Evolutionary conservation across 2,888 invertebrate species (phyloP), one percentile per base, ranked within the genome.

Genomic region (Cenopis cana): DNA sequence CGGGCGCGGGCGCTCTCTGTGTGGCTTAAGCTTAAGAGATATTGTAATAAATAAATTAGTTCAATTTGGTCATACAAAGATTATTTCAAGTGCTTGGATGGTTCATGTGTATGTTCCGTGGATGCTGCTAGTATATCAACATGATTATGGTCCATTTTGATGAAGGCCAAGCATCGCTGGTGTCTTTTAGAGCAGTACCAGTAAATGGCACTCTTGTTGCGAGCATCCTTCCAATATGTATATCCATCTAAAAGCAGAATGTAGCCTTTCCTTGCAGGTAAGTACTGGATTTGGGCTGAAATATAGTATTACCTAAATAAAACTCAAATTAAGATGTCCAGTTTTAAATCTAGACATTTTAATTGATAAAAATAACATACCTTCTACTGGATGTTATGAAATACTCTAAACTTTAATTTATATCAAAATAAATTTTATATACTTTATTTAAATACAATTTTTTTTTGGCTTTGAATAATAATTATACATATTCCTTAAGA

Each of bases 131-230:
- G 17, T 29, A 80, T 74, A 18, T 59, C 20, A 52, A 61, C 69
- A 62, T 75, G 68, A 20, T 74, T 68, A n/a, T 74, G 74, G 49
- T 75, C 74, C 76, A 79, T 81, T 72, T 75, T 79, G 9, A 82
- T 74, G 33, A 62, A 81, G 0, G 81, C 79, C 1, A 46, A 61
- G 59, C 82, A 81, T 24, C 67, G 68, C 65, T 76, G 68, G 33
- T 76, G 69, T 52, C 77, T 75, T 69, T 79, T 80, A 2, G 79
- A 81, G 57, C 82, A 82, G 68, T 82, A 82, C 80, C 82, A 82
- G 49, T 72, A 64, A 11, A 82, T 75, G 2, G 74, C 68, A 12
- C 62, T 54, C 55, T 78, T 82, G 41, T 73, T 77, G 12, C 79
- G 72, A 14, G 77, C 80, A 67, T 82, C 80, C 61, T 80, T 78